Evolutionary conservation across 2,888 invertebrate genomes (phyloP).

Genomic region (Xylocampa areola): DNA sequence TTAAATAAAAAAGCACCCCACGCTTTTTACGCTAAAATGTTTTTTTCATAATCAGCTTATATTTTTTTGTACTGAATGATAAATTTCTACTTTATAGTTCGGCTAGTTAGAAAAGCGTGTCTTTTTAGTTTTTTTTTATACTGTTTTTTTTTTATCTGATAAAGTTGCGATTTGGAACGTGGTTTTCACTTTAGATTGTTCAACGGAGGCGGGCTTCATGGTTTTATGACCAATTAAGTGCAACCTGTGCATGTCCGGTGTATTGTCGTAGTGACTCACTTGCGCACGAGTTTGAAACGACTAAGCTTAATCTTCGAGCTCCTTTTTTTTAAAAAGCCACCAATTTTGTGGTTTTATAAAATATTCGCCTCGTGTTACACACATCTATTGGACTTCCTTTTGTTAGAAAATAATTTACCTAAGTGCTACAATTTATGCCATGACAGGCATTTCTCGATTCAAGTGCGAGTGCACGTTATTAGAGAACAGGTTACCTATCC

Average conservation of each 20-base stretch:
- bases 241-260: conserved; percentile 33
- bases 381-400: too few species aligned
- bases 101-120: too few species aligned
- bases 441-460: background rate
- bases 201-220: conserved; percentile 23
- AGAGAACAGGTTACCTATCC: conserved; percentile 7
- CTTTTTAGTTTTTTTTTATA: too few species aligned
- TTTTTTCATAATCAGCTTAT: too few species aligned
- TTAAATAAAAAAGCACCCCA: too few species aligned
- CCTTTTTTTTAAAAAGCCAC: conserved; percentile 3
- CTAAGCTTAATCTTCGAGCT: conserved; percentile 3
- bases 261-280: conserved; percentile 25
- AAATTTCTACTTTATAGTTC: too few species aligned
- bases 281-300: conserved; percentile 24
- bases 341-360: background rate
- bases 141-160: background rate
- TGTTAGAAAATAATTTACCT: too few species aligned
- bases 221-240: conserved; percentile 42
- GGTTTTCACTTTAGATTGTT: conserved; percentile 25
- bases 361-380: too few species aligned
- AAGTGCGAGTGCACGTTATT: too few species aligned
- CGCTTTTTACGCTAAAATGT: too few species aligned
- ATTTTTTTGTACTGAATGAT: too few species aligned
- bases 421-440: background rate
- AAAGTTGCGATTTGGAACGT: conserved; percentile 14